Evolutionary conservation across 2,888 invertebrate genomes (phyloP), one percentile per base, ranked within the genome.

Genomic region (Subacronicta megacephala): DNA sequence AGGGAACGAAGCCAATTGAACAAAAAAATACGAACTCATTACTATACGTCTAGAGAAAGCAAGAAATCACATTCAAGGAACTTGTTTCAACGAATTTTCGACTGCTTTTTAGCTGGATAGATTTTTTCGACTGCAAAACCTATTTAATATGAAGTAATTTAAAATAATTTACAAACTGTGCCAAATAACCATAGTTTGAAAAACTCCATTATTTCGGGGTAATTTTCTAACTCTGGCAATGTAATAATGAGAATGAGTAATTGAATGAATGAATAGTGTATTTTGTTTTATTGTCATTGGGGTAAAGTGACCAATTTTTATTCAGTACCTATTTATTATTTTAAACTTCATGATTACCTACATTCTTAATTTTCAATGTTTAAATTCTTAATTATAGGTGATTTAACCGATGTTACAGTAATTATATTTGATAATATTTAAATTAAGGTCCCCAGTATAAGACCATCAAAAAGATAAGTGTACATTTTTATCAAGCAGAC

Each of bases 21-120:
- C 73, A 71, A 65, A 66, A 77, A 83, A 83, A 83, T 80, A 82
- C 77, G 68, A 75, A 64, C 75, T 78, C 83, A 83, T 85, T 84
- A 72, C 62, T 75, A 62, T 64, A 66, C 50, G 52, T 46, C 60
- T 15, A 33, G 23, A 33, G 31, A 29, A 6, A 6, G 1, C 3
- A 47, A 55, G 5, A 31, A 43, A 46, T 59, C 47, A 41, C 20
- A 43, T 53, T 54, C 41, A 49, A 67, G 35, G 20, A 60, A 63
- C 7, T 9, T 9, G 17, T 51, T 42, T 40, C 33, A 45, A 23
- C 33, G 29, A 47, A 59, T 43, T 59, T 40, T 47, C 15, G 20
- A 55, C 45, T 42, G 57, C 58, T 2, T 3, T 1, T 7, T 4
- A 35, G 17, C 36, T 10, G 5, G 29, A 38, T 54, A 56, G 33